Evolutionary conservation across 2,113 vertebrate genomes (phyloP), one percentile per base, ranked within the genome.

Genomic region (Ardeotis arabs): DNA sequence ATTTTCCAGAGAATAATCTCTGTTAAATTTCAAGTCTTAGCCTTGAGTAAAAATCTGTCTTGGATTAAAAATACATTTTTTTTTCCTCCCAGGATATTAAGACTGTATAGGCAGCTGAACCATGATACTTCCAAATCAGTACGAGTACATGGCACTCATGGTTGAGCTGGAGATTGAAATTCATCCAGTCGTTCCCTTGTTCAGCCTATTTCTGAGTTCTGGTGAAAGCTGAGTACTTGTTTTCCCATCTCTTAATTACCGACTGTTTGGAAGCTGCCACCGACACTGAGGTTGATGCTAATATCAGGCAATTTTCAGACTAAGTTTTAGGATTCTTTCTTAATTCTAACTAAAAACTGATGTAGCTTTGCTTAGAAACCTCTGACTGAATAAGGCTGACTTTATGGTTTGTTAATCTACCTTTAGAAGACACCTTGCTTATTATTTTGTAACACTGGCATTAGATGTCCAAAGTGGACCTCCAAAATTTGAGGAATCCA

Each of bases 391-490:
- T 49, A 67, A 62, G 63, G 41, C 11, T 74, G 37, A 11, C 21
- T 69, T 69, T 52, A 35, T 4, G 5, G 35, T 33, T 44, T 72
- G 37, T 37, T 74, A 52, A 50, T 66, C 41, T 31, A 50, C 2
- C 13, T 64, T 37, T 44, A 80, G 33, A 76, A 25, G 2, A 35
- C 11, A 62, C 4, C 7, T 53, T 44, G 22, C 7, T 59, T 58
- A 5, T 31, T 62, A 35, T 35, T 28, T 9, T 1, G 1, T 29
- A 80, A 21, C 27, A 25, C 13, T 73, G 27, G 15, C 24, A 84
- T n/a, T 0, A 50, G 27, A 29, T 1, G 1, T 28, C 37, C 31
- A 23, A 75, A 89, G 11, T 0, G 6, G 27, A 33, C 9, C 9
- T 19, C 12, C 21, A 64, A 78, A 82, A 49, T 3, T 20, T 35